A percentile compares a stretch with the other conserved stretches of the same genome.
Conservation (phyloP, 2,797 vertebrate genomes). For the Australoheros facetus region DNA sequence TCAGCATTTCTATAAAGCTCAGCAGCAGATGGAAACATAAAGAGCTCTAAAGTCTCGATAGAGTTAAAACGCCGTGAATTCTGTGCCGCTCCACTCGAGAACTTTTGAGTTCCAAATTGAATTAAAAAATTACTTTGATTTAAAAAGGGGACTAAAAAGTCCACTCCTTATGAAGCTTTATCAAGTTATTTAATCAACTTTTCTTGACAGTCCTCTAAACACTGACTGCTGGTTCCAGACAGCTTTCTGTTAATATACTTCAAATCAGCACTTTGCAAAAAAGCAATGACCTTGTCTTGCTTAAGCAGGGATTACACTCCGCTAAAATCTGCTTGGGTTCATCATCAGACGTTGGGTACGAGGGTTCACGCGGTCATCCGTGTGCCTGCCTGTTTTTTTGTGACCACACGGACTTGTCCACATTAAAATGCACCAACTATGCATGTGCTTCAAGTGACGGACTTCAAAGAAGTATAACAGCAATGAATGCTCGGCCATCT, state of each 20-base stretch:
- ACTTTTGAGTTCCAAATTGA: too few relatives aligned
- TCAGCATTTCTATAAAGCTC: background rate
- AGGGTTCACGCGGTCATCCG: too few relatives aligned
- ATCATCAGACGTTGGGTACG: too few relatives aligned
- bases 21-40: background rate
- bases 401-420: too few relatives aligned
- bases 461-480: too few relatives aligned
- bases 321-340: too few relatives aligned
- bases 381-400: too few relatives aligned
- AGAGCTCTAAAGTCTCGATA: background rate
- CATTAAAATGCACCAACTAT: too few relatives aligned
- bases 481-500: too few relatives aligned
- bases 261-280: fast-evolving
- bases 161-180: background rate
- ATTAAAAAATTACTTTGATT: too few relatives aligned
- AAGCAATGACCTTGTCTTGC: background rate
- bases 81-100: background rate
- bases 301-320: too few relatives aligned
- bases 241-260: background rate
- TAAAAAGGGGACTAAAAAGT: background rate
- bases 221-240: background rate
- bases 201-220: background rate
- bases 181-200: background rate
- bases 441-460: too few relatives aligned
- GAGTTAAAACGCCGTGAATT: background rate